Base-by-base conservation (phyloP, 2,113 vertebrate species). In the Hydrochoerus hydrochaeris region DNA sequence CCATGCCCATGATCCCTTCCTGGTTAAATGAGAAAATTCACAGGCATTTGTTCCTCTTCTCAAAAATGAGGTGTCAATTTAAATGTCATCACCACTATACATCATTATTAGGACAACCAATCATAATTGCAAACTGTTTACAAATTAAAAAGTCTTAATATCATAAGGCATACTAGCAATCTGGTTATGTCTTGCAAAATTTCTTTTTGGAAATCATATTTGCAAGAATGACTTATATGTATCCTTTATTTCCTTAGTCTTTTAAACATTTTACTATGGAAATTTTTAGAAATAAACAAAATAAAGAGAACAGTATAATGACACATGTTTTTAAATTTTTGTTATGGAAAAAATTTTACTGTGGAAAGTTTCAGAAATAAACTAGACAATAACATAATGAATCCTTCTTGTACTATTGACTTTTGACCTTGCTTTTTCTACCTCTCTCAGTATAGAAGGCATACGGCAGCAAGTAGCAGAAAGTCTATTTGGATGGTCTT, bases 181-280 rank as follows among this genome's bases (percentile, higher is more conserved):
- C 65, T 57, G 71, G 88, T 62, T 94, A 24, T 38, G 10, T 73
- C 62, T 82, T 62, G 17, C 20, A 65, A 80, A 71, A 81, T 6
- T 80, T 35, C 24, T 13, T 96, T 75, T 86, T 75, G 49, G 32
- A 75, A 91, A 88, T 85, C 49, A n/a, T 62, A 90, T 88, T 85
- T 75, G 7, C 69, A 81, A 88, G 69, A 28, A 90, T 85, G 60
- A 85, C 67, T 80, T 80, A 92, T 49, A 87, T 13, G 0, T 32
- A 82, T 88, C 46, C 91, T 88, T 86, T 28, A 69, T 44, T 88
- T 91, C 46, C 22, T 41, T 22, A 11, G 13, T 65, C 35, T 93
- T 90, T 93, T 65, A 94, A 96, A 85, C 63, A 41, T 84, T 90
- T 91, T 65, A 93, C 67, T 54, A 87, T 57, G 60, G 90, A 96